Evolutionary conservation across 1,140 invertebrate genomes (phyloP), one percentile per base, ranked within the genome.

Genomic region (Sinonovacula constricta): DNA sequence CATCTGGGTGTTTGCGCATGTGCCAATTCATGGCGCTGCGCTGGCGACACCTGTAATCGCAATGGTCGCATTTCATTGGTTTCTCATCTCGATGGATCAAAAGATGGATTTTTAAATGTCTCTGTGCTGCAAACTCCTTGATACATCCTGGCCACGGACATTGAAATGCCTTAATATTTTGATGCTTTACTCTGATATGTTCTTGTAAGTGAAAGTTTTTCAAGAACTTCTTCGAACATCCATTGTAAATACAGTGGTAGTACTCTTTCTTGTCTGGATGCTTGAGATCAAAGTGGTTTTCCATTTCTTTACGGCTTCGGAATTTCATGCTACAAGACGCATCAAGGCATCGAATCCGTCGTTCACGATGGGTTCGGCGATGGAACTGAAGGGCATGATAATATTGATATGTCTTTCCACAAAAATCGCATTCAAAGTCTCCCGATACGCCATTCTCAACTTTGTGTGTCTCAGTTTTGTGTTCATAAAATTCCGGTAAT

Each of bases 81-180:
- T 95, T 94, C 88, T 96, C 95, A 62, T 95, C 95, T 2, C 95
- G 96, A 86, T 96, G 95, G 87, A 94, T 94, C 49, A 95, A 92
- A 53, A 94, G 90, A 89, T 97, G 95, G 84, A 96, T 95, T 83
- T 95, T 95, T 83, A 96, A 92, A 12, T 88, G 83, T 56, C 84
- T 72, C 63, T 88, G 83, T 18, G 81, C 80, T 12, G 80, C 83
- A 75, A 88, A 88, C 49, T 86, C 81, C 54, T 83, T 82, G 39
- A 79, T 65, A 81, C 86, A 88, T 31, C 85, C 86, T 12, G 82
- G 80, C 81, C 83, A 82, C 0, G 85, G 81, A 54, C 86, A 88
- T n/a, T 75, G 82, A 60, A 82, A 85, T 0, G 74, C 67, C 68
- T 81, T 81, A 28, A 85, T 82, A 30, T 78, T 81, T 15, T 81